phyloP scores from a whole-genome alignment of 2,888 invertebrate species.

The Lasius platythorax region DNA sequence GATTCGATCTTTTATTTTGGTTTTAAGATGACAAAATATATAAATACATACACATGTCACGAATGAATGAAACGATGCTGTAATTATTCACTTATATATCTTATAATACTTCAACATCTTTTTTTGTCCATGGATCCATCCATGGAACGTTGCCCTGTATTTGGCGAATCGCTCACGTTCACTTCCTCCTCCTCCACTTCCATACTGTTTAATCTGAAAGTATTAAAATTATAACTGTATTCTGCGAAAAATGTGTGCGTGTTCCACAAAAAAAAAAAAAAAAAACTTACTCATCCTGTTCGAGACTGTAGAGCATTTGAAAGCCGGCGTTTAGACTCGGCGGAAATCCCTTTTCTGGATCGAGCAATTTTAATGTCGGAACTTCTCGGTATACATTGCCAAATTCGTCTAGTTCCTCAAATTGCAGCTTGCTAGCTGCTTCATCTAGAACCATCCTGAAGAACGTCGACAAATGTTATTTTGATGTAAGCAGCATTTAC shows the following conservation, averaged over 20 bases:
- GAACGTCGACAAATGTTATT: neutral
- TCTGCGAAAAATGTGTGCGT: neutral
- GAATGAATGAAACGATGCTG: slow-evolving; percentile 19
- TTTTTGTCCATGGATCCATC: slow-evolving; percentile 71
- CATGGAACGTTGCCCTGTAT: slow-evolving; percentile 64
- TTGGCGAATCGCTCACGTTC: slow-evolving; percentile 80
- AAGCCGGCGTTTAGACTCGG: slow-evolving; percentile 89
- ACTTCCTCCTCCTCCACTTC: slow-evolving; percentile 83
- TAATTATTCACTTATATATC: slow-evolving; percentile 5
- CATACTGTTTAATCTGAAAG: slow-evolving; percentile 81
- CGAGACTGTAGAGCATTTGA: slow-evolving; percentile 89
- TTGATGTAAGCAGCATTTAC: neutral
- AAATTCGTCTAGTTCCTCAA: slow-evolving; percentile 83
- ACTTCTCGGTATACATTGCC: slow-evolving; percentile 83
- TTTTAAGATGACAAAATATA: neutral
- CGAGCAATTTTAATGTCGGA: slow-evolving; percentile 83
- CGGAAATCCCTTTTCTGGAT: slow-evolving; percentile 85
- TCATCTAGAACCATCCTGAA: slow-evolving; percentile 83
- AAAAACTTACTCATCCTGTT: slow-evolving; percentile 87
- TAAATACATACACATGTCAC: neutral
- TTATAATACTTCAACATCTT: slow-evolving; percentile 57
- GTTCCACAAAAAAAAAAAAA: neutral
- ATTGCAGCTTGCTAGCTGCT: slow-evolving; percentile 81
- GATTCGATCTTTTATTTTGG: neutral
- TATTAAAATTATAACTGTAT: slow-evolving; percentile 10